These are phyloP conservation scores for Epinephelus fuscoguttatus DNA, from an alignment of 2,113 vertebrate genomes.

Conservation along the genomic window DNA sequence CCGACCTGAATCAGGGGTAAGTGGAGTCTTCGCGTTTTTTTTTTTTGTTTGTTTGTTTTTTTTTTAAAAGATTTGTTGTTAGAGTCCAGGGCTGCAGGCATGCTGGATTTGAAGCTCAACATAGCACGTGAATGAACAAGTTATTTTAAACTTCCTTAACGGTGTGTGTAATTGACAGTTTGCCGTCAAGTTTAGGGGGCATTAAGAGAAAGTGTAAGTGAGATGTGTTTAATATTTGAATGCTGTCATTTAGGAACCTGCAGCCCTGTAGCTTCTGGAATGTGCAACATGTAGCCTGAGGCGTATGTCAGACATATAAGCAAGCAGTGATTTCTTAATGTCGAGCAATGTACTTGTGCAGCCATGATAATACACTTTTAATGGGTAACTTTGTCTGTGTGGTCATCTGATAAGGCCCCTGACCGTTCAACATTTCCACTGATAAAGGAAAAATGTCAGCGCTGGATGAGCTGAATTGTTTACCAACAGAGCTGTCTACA, in stretches of 20 bases:
- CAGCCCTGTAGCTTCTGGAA: background rate
- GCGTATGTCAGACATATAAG: background rate
- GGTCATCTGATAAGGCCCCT: conserved; percentile 13
- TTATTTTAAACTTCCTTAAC: background rate
- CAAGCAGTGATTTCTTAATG: background rate
- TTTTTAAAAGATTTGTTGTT: background rate
- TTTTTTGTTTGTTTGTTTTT: no score
- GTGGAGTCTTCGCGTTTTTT: background rate
- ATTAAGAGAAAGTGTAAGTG: background rate
- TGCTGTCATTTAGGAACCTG: conserved; percentile 1
- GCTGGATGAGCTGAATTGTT: conserved; percentile 20
- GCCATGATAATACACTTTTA: background rate
- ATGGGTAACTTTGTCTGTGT: background rate
- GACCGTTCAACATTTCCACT: background rate
- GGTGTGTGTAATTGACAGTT: background rate
- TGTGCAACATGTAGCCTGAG: background rate
- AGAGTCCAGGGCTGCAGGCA: background rate
- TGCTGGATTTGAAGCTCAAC: background rate
- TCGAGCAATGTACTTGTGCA: background rate
- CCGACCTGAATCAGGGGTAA: conserved; percentile 57
- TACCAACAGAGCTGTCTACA: conserved; percentile 18
- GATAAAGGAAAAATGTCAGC: background rate
- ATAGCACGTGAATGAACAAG: background rate
- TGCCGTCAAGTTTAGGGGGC: background rate
- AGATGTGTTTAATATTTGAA: background rate